Evolutionary conservation across 2,797 vertebrate species (phyloP), one percentile per base, ranked within the genome.

Genomic region (Gymnothorax javanicus): DNA sequence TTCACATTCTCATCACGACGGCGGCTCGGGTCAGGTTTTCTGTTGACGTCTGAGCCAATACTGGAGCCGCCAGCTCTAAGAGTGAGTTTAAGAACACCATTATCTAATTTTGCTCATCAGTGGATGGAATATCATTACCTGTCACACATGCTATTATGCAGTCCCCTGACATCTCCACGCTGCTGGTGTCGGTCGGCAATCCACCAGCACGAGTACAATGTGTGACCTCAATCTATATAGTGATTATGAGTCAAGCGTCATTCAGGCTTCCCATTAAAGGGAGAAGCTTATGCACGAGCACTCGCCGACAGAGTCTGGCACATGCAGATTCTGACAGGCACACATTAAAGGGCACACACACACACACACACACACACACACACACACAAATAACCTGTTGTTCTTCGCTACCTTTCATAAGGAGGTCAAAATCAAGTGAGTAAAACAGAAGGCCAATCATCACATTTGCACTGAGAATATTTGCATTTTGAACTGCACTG

Each of bases 341-440:
- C 57, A 85, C 9, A 17, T 59, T 27, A 54, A 79, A 20, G 75
- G 25, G 54, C 23, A 71, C n/a, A 71, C 27, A 75, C 27, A 25
- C 33, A 50, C 75, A 86, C 20, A 82, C 43, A 73, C n/a, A 25
- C 52, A 50, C 43, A 62, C 75, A 81, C 73, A 62, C 33, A 86
- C 43, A 11, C 27, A 4, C 71, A 81, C n/a, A 85, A 33, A 77
- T 17, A 73, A 50, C 43, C 73, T 77, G 12, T n/a, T 50, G 7
- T 69, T 69, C 20, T 75, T 12, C 27, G 27, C 33, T 1, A 9
- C 27, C 11, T 71, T 71, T 25, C 11, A 71, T 75, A 3, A 5
- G 33, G 71, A 75, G 71, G 25, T 75, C 71, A 75, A 25, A 12
- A 6, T 33, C 27, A 33, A 33, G 27, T 25, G 23, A 69, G 64